Base-by-base conservation (phyloP, 2,113 vertebrate species). In the Lophotis ruficrista region DNA sequence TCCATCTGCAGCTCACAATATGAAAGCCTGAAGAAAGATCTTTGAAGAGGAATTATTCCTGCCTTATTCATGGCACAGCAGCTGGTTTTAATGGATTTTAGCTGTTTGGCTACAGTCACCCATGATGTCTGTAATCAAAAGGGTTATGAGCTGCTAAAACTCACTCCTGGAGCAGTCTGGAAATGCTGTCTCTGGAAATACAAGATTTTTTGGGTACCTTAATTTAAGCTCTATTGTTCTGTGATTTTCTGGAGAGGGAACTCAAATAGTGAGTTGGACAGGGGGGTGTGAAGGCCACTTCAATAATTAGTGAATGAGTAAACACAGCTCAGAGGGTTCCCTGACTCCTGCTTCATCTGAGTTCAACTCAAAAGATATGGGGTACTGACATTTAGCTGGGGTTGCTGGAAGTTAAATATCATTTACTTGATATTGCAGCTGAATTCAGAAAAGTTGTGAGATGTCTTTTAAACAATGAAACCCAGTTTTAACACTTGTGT, bases 31-130 rank as follows among this genome's bases (percentile, higher is more conserved):
- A 83, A 87, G 43, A 76, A 73, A 61, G 64, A 18, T 48, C 60
- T 87, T 89, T 53, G 56, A 83, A 21, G 33, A 81, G 25, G 65
- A 94, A 64, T 89, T 58, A 68, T 28, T 81, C n/a, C 56, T 92
- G 64, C 51, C 56, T 77, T 77, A 56, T 60, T 83, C 69, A 56
- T 45, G 51, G 56, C 65, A 87, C 14, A 64, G 80, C 83, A 95
- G 60, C 91, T 94, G 72, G 43, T 78, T 95, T 87, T 90, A 86
- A 94, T 95, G 83, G 85, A 77, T 92, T 89, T 88, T 83, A 86
- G 86, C 90, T 83, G 64, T 73, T 90, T 86, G 68, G 68, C 76
- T 87, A 72, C 77, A 45, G 48, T 91, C 56, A 64, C 35, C 45
- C 69, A 82, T 61, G 35, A 78, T 12, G 33, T 22, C 7, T 43